Evolutionary conservation across 2,888 invertebrate species (phyloP).

Genomic region (Nephrotoma flavescens): DNA sequence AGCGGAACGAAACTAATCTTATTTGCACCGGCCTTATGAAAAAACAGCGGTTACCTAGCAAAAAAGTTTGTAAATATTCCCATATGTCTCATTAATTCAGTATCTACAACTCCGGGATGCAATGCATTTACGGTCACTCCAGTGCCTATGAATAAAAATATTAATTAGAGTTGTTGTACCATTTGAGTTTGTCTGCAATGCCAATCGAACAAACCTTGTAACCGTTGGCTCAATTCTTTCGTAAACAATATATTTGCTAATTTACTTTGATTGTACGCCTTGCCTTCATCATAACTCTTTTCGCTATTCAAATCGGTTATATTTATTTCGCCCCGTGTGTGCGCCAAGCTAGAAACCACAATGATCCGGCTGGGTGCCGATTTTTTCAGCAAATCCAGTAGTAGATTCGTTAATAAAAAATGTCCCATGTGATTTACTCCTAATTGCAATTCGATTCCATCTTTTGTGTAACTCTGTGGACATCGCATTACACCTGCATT

Average conservation of each 20-base stretch:
- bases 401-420: conserved; percentile 42
- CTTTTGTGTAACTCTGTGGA: conserved; percentile 41
- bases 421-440: conserved; percentile 53
- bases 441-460: conserved; percentile 51
- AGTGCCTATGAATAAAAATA: conserved; percentile 21
- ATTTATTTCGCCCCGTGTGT: conserved; percentile 34
- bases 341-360: conserved; percentile 42
- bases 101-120: conserved; percentile 74
- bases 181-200: not conserved
- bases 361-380: conserved; percentile 44
- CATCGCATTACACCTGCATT: conserved; percentile 60
- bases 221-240: conserved; percentile 45
- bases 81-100: conserved; percentile 63
- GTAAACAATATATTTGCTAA: conserved; percentile 64
- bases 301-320: conserved; percentile 56
- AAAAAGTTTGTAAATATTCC: conserved; percentile 11
- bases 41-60: not conserved
- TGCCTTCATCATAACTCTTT: conserved; percentile 33
- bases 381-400: conserved; percentile 39
- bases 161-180: not conserved
- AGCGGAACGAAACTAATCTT: too few relatives aligned
- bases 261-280: conserved; percentile 63
- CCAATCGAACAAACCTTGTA: conserved; percentile 32
- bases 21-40: too few relatives aligned
- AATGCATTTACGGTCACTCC: conserved; percentile 66